These are phyloP conservation scores for Ectemnius cavifrons DNA, from an alignment of 2,888 invertebrate species.

Conservation along the genomic window DNA sequence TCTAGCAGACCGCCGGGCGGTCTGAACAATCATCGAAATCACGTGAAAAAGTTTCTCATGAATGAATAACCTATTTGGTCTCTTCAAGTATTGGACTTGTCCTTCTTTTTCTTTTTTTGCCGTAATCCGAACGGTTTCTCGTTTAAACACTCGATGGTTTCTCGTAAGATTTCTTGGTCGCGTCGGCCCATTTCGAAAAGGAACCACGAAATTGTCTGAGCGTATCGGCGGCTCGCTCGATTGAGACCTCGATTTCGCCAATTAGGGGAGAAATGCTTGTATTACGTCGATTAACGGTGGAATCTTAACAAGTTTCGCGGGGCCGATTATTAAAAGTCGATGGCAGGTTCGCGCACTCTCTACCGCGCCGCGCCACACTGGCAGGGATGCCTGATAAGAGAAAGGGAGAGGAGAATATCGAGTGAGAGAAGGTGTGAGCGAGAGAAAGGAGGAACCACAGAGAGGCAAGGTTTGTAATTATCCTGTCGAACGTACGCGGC, in stretches of 20 bases:
- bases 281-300: constrained; percentile 55
- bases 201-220: no score
- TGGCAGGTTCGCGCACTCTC: constrained; percentile 33
- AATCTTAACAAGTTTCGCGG: constrained; percentile 69
- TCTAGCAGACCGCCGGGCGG: constrained; percentile 27
- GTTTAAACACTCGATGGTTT: no score
- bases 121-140: background rate
- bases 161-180: no score
- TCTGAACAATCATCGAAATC: constrained; percentile 44
- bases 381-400: background rate
- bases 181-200: no score
- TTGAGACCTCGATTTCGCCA: constrained; percentile 63
- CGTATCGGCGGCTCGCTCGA: constrained; percentile 1
- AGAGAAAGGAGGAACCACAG: constrained; percentile 9
- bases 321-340: constrained; percentile 67
- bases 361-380: constrained; percentile 16
- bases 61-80: constrained; percentile 35
- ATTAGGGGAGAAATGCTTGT: constrained; percentile 57
- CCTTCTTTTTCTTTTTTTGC: no score
- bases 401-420: background rate
- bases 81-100: background rate
- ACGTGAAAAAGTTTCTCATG: constrained; percentile 37
- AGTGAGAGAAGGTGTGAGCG: background rate
- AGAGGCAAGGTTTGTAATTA: constrained; percentile 64
- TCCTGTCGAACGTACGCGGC: constrained; percentile 56